Conservation (phyloP, 2,888 invertebrate species). For the Ganaspis brasiliensis region DNA sequence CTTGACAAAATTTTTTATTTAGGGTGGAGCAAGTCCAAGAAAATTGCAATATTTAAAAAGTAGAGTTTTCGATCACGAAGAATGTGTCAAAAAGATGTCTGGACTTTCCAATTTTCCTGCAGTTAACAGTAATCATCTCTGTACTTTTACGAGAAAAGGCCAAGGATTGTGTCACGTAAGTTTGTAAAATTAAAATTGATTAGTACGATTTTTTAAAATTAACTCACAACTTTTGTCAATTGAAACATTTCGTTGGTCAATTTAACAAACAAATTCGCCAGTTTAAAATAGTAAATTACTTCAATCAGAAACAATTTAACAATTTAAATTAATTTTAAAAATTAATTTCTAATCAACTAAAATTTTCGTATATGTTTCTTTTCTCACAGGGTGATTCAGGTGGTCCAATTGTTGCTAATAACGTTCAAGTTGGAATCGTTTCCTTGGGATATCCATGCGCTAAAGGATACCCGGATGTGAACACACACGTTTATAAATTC, state of each 20-base stretch:
- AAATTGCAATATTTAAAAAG: not conserved
- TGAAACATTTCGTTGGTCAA: too few species aligned
- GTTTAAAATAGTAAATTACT: too few species aligned
- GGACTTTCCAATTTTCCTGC: not conserved
- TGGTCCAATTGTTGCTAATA: not conserved
- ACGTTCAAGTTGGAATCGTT: not conserved
- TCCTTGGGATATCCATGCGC: not conserved
- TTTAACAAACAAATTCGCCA: too few species aligned
- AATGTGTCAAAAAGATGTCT: not conserved
- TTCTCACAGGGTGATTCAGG: not conserved
- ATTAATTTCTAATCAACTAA: too few species aligned
- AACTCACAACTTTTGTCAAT: too few species aligned
- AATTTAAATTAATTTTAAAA: too few species aligned
- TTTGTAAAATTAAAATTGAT: not conserved
- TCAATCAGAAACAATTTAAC: too few species aligned
- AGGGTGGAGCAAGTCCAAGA: not conserved
- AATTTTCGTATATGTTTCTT: too few species aligned
- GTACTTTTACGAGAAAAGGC: not conserved
- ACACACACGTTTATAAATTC: not conserved
- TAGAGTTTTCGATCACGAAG: not conserved
- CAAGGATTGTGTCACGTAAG: constrained; percentile 9
- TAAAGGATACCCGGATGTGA: not conserved
- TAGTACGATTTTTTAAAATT: too few species aligned
- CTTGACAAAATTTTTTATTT: too few species aligned
- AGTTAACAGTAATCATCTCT: not conserved